A percentile compares a stretch with the other conserved stretches of the same genome.
phyloP scores from a whole-genome alignment of 30 jellyfish, hydroid and myxozoan species.

The Rhopilema esculentum region DNA sequence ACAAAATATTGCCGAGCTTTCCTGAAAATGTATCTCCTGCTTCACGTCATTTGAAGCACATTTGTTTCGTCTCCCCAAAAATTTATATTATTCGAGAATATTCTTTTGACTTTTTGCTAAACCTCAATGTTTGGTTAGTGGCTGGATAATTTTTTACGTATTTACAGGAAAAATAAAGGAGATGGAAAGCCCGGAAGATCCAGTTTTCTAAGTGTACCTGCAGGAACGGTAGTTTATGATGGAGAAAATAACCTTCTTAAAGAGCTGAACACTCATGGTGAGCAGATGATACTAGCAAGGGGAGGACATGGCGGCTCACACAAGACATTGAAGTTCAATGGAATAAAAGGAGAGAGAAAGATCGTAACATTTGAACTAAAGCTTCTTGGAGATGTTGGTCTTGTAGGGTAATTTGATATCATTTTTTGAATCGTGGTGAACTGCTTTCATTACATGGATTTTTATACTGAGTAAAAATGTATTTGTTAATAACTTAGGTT shows the following conservation, averaged over 20 bases:
- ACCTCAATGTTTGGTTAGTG: not conserved
- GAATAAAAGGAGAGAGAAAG: conserved; percentile 75
- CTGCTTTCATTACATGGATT: too few relatives aligned
- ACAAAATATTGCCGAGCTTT: too few relatives aligned
- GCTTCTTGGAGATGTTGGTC: conserved; percentile 90
- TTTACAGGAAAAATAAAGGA: conserved; percentile 29
- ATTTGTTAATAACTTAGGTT: too few relatives aligned
- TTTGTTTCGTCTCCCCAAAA: too few relatives aligned
- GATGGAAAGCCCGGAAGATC: conserved; percentile 68
- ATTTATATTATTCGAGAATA: not conserved
- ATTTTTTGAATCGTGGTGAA: not conserved
- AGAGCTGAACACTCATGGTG: conserved; percentile 54
- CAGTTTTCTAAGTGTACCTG: conserved; percentile 67
- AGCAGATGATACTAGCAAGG: conserved; percentile 54
- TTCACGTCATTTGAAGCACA: too few relatives aligned
- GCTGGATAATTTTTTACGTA: not conserved
- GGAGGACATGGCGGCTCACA: conserved; percentile 98
- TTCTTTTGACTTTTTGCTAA: not conserved
- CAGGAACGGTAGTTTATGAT: conserved; percentile 77
- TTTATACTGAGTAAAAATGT: too few relatives aligned
- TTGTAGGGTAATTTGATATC: conserved; percentile 75
- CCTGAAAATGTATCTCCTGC: too few relatives aligned
- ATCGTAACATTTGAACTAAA: conserved; percentile 72
- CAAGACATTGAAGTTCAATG: conserved; percentile 58
- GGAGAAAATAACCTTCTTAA: conserved; percentile 60